Evolutionary conservation across 35 echinoderm and acorn worm species (phyloP), one percentile per base, ranked within the genome.

Genomic region (Lytechinus pictus): DNA sequence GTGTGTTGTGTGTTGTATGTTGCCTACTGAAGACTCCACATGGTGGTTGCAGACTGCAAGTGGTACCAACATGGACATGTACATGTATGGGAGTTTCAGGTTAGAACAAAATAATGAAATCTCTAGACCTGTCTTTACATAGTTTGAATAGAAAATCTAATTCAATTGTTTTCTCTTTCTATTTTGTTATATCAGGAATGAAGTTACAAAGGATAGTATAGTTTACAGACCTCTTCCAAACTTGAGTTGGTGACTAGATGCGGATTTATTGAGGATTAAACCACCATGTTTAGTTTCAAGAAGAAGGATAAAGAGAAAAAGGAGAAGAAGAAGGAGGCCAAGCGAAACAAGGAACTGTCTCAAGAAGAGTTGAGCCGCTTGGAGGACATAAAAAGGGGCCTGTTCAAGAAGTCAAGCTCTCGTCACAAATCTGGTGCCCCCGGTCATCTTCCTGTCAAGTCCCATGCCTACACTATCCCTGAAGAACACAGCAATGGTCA

Each of bases 231-330:
- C n/a, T 24, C 19, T 79, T 79, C n/a, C 66, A 79, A n/a, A 19
- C 14, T 24, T 79, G 66, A 79, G 19, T 79, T 19, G 19, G n/a
- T 24, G 19, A 79, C n/a, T 79, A 24, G 19, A 79, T 24, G 19
- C 21, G 66, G 66, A 79, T 79, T 16, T 79, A 79, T n/a, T 79
- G 14, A 79, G 66, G 66, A 24, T 79, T 79, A 79, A 92, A 53
- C 72, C 29, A 97, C 71, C 94, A 99, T 98, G 98, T 98, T 99
- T 91, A 94, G 94, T 52, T 96, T 97, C 24, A 98, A 97, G 95
- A 96, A 96, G 94, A 99, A 99, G 89, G 96, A 97, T 60, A 97
- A 97, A 89, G 94, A 96, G 79, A 95, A 97, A 28, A 99, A 97
- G 95, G 96, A 99, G 61, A 79, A 94, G 29, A 97, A 98, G 86